A percentile compares a stretch with the other conserved stretches of the same genome.
phyloP scores from a whole-genome alignment of 2,797 vertebrate species.

The Threskiornis aethiopicus region DNA sequence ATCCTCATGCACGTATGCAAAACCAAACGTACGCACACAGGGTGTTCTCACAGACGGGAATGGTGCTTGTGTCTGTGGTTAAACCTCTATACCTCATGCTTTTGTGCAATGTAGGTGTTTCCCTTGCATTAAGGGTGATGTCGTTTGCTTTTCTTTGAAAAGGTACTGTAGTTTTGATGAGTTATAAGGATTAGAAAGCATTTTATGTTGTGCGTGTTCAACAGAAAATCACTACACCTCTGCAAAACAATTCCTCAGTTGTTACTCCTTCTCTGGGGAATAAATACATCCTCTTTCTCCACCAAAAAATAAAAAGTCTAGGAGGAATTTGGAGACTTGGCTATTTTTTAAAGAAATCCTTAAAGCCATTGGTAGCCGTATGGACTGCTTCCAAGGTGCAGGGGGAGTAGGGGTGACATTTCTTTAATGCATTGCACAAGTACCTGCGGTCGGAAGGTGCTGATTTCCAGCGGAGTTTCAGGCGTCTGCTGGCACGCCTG shows the following conservation, averaged over 20 bases:
- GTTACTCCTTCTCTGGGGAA: background rate
- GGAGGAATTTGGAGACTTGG: background rate
- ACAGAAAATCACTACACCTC: background rate
- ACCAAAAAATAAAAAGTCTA: too few species aligned
- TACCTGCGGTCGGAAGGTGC: rapidly evolving
- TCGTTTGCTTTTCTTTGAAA: background rate
- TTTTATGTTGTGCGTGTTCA: background rate
- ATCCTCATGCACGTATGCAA: rapidly evolving
- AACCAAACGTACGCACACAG: rapidly evolving
- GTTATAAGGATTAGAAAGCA: background rate
- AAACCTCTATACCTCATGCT: background rate
- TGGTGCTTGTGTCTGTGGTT: background rate
- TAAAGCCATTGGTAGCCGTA: background rate
- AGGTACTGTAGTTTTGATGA: background rate
- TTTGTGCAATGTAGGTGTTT: background rate
- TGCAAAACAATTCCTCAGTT: background rate
- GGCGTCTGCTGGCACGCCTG: background rate
- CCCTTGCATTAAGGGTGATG: background rate
- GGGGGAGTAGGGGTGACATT: background rate
- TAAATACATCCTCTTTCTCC: background rate
- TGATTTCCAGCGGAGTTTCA: background rate
- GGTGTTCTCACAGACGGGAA: background rate
- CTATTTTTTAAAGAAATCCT: background rate
- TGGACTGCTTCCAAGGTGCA: background rate
- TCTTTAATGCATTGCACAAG: background rate